A percentile compares a stretch with the other conserved stretches of the same genome.
These are phyloP conservation scores for Coleophora flavipennella DNA, from an alignment of 2,888 invertebrate genomes.

Conservation along the genomic window DNA sequence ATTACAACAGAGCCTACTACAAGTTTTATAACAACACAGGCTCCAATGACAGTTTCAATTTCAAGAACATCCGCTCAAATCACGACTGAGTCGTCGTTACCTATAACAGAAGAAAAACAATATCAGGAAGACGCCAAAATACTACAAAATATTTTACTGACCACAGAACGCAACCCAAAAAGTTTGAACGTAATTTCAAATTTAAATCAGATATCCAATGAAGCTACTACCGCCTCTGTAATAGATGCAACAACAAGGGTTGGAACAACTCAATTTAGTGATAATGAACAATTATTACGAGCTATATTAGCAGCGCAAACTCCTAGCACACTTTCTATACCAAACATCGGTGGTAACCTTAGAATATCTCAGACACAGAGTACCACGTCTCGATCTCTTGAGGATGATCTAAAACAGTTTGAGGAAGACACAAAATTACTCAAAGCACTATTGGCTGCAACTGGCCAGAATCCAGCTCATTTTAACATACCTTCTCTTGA, in stretches of 20 bases:
- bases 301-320: slow-evolving; percentile 41
- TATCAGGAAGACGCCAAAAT: slow-evolving; percentile 43
- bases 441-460: slow-evolving; percentile 56
- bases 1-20: slow-evolving; percentile 21
- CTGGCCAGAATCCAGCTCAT: slow-evolving; percentile 51
- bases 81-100: slow-evolving; percentile 18
- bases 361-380: slow-evolving; percentile 23
- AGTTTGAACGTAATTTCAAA: slow-evolving; percentile 37
- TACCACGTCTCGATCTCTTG: slow-evolving; percentile 45
- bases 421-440: slow-evolving; percentile 61
- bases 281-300: slow-evolving; percentile 45
- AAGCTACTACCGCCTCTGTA: slow-evolving; percentile 19
- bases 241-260: no score
- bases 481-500: slow-evolving; percentile 50
- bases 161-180: slow-evolving; percentile 53
- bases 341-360: slow-evolving; percentile 24
- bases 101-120: slow-evolving; percentile 27
- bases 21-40: slow-evolving; percentile 22
- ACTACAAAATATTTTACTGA: slow-evolving; percentile 35
- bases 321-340: slow-evolving; percentile 23
- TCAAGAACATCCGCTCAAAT: slow-evolving; percentile 20
- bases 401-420: slow-evolving; percentile 60
- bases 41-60: slow-evolving; percentile 17
- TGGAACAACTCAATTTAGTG: slow-evolving; percentile 17
- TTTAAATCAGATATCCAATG: slow-evolving; percentile 20